phyloP scores from a whole-genome alignment of 2,113 vertebrate species.

The Oreochromis tanganicae region DNA sequence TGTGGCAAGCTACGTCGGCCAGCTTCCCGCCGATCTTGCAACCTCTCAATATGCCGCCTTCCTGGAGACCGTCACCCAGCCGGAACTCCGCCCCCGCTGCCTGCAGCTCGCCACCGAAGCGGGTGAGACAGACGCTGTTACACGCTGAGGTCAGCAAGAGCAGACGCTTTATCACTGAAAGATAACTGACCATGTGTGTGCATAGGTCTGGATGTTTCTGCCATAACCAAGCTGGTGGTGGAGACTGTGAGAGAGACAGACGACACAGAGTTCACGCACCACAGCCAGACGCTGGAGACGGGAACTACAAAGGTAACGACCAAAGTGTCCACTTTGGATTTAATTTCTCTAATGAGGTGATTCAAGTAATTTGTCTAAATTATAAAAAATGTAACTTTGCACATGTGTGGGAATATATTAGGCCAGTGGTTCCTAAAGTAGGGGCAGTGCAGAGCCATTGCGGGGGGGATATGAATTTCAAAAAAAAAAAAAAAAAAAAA shows the following conservation, averaged over 20 bases:
- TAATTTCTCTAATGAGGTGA: not conserved
- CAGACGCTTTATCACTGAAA: too few species aligned
- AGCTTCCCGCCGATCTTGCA: constrained; percentile 81
- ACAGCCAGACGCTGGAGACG: constrained; percentile 48
- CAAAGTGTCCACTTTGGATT: not conserved
- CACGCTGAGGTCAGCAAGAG: not conserved
- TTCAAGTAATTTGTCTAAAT: not conserved
- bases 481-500: not conserved
- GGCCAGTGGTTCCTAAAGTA: not conserved
- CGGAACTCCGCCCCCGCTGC: constrained; percentile 82
- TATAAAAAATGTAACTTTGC: not conserved
- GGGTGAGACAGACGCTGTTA: constrained; percentile 65
- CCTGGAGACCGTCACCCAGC: constrained; percentile 86
- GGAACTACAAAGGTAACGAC: constrained; percentile 49
- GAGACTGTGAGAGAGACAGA: constrained; percentile 85
- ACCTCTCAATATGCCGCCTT: constrained; percentile 85
- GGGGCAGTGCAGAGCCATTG: not conserved
- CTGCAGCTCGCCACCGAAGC: constrained; percentile 86
- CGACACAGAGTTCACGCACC: constrained; percentile 33
- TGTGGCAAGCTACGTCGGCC: constrained; percentile 90
- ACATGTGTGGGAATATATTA: not conserved
- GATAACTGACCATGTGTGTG: not conserved
- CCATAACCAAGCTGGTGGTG: constrained; percentile 89
- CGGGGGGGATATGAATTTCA: accelerated
- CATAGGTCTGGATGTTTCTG: constrained; percentile 67